Conservation (phyloP, 2,888 invertebrate genomes). For the Diarsia rubi region DNA sequence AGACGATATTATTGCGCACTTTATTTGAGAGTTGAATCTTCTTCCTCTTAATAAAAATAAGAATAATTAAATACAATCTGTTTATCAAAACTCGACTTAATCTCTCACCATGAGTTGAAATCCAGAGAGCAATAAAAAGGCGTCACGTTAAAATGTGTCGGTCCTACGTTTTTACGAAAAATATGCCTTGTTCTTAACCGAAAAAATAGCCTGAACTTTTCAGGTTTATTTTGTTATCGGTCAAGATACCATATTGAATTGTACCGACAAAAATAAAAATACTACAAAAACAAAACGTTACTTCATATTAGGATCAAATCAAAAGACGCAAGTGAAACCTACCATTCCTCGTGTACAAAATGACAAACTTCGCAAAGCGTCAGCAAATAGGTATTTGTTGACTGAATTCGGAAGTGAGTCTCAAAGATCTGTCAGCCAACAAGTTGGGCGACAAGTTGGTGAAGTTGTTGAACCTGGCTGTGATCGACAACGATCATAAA, state of each 20-base stretch:
- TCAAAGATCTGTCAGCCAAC: conserved; percentile 59
- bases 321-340: conserved; percentile 68
- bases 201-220: neutral
- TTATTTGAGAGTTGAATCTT: neutral
- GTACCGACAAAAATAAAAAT: neutral
- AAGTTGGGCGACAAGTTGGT: conserved; percentile 33
- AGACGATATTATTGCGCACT: neutral
- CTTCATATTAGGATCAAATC: neutral
- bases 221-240: neutral
- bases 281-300: neutral
- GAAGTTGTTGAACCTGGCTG: neutral
- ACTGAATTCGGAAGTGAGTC: conserved; percentile 73
- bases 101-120: no score
- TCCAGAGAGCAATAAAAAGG: neutral
- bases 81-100: neutral
- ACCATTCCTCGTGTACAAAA: conserved; percentile 76
- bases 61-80: neutral
- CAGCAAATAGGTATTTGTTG: conserved; percentile 84
- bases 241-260: neutral
- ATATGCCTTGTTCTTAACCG: neutral
- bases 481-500: conserved; percentile 48
- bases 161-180: neutral
- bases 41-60: no score
- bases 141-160: no score
- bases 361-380: conserved; percentile 84